Percentiles rank a stretch among this genome's conserved stretches.
These are phyloP conservation scores for Pseudochaenichthys georgianus DNA, from an alignment of 2,797 vertebrate species.

Conservation along the genomic window DNA sequence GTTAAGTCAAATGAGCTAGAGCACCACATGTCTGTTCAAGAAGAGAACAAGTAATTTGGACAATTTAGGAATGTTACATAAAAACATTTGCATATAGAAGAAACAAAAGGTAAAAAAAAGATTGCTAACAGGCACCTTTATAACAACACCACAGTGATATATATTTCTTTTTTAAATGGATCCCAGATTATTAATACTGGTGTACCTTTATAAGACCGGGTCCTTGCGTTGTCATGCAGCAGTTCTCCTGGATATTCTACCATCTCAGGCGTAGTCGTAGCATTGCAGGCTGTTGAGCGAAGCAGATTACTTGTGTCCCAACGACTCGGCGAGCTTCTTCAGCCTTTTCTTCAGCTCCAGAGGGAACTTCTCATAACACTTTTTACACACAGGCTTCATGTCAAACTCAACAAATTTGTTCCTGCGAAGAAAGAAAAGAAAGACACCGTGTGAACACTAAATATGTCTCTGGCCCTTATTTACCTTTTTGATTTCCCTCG, in stretches of 20 bases:
- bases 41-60: constrained; percentile 12
- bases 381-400: constrained; percentile 99
- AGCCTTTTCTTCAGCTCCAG: constrained; percentile 98
- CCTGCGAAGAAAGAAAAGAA: constrained; percentile 77
- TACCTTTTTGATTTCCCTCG: not conserved
- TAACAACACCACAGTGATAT: constrained; percentile 31
- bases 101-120: not conserved
- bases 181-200: constrained; percentile 15
- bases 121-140: constrained; percentile 18
- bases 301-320: constrained; percentile 91
- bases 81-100: constrained; percentile 11
- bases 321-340: constrained; percentile 95
- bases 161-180: constrained; percentile 9
- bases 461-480: not conserved
- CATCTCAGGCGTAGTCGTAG: not conserved
- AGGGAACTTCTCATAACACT: constrained; percentile 99
- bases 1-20: constrained; percentile 2
- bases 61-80: constrained; percentile 59
- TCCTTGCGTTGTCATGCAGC: constrained; percentile 13
- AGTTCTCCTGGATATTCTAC: constrained; percentile 16
- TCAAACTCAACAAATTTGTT: constrained; percentile 99
- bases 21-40: not conserved
- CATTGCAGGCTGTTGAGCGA: constrained; percentile 14
- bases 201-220: constrained; percentile 3
- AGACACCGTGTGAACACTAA: constrained; percentile 6